Evolutionary conservation across 2,113 vertebrate species (phyloP).

Genomic region (Holacanthus passer): DNA sequence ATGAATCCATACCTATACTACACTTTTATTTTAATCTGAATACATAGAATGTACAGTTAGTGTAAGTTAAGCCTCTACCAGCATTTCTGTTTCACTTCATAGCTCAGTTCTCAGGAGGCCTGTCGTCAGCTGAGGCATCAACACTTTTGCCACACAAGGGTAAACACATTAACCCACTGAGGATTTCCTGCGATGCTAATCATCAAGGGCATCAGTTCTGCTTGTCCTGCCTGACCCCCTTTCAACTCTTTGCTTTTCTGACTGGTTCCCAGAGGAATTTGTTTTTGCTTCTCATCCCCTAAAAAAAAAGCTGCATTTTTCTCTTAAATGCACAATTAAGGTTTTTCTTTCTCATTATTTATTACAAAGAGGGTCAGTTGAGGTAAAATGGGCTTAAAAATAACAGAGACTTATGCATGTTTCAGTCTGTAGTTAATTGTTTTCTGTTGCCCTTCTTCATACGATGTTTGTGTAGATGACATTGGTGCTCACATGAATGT

Average conservation of each 20-base stretch:
- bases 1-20: background rate
- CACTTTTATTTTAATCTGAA: background rate
- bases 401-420: background rate
- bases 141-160: slow-evolving; percentile 38
- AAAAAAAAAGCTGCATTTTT: background rate
- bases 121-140: slow-evolving; percentile 11
- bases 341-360: background rate
- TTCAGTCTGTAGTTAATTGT: background rate
- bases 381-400: background rate
- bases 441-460: background rate
- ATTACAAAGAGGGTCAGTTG: background rate
- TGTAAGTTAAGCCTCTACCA: background rate
- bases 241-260: slow-evolving; percentile 10
- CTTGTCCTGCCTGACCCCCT: slow-evolving; percentile 21
- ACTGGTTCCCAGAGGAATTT: slow-evolving; percentile 3
- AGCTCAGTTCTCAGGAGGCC: slow-evolving; percentile 30
- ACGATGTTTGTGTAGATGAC: slow-evolving; percentile 86
- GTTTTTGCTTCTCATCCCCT: background rate
- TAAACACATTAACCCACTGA: slow-evolving; percentile 59
- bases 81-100: background rate
- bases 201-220: slow-evolving; percentile 20
- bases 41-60: background rate
- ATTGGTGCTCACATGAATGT: slow-evolving; percentile 99
- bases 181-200: slow-evolving; percentile 63
- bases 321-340: background rate